These are phyloP conservation scores for Ophion ellenae DNA, from an alignment of 2,888 invertebrate species.

Conservation along the genomic window DNA sequence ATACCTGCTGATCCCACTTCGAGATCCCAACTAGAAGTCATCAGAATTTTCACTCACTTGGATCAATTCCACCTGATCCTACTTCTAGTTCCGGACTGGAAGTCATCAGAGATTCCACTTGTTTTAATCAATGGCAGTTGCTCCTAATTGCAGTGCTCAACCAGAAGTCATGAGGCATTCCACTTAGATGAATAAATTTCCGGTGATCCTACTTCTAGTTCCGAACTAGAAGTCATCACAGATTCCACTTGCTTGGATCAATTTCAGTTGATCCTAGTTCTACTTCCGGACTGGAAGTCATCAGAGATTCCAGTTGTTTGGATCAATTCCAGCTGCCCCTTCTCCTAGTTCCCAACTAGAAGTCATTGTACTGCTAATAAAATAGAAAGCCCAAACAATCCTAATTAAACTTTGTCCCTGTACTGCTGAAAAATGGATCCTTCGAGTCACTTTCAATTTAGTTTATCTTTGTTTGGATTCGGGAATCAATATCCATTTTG, in stretches of 20 bases:
- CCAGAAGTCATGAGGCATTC: not conserved
- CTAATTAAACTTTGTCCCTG: too few species aligned
- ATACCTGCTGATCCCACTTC: not conserved
- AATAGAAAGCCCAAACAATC: not conserved
- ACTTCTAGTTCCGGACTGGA: not conserved
- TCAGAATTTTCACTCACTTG: not conserved
- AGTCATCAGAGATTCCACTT: not conserved
- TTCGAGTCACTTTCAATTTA: not conserved
- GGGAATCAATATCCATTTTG: not conserved
- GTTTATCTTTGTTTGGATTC: not conserved
- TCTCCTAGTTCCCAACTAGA: not conserved
- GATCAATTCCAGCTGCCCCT: not conserved
- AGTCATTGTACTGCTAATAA: not conserved
- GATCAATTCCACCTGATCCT: not conserved
- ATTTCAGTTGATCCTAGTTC: not conserved
- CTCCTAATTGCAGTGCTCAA: too few species aligned
- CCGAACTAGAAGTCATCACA: not conserved
- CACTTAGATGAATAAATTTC: not conserved
- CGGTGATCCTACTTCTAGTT: not conserved
- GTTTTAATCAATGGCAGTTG: not conserved
- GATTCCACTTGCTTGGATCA: not conserved
- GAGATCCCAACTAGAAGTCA: not conserved
- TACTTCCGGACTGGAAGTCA: not conserved
- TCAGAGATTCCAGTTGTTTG: not conserved
- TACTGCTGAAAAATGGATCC: too few species aligned